Percentiles rank a stretch among this genome's conserved stretches.
Conservation (phyloP, 2,797 vertebrate species). For the Hylomyscus alleni region DNA sequence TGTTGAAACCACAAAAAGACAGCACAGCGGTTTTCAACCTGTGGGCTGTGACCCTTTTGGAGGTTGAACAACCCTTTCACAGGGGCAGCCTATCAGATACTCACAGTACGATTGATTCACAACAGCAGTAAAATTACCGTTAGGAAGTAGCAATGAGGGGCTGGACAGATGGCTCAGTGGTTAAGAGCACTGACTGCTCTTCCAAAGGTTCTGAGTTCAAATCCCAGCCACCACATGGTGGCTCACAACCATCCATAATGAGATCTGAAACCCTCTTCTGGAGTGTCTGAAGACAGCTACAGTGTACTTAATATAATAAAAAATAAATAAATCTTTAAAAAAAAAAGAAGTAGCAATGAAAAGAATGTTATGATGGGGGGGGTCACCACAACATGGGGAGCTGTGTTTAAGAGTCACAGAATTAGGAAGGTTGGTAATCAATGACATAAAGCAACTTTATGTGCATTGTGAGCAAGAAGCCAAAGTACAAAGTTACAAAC, state of each 20-base stretch:
- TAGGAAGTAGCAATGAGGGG: not conserved
- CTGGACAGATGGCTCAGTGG: no score
- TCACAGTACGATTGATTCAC: not conserved
- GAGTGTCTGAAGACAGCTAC: no score
- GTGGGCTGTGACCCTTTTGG: no score
- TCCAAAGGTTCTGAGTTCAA: no score
- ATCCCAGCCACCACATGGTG: no score
- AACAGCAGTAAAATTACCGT: not conserved
- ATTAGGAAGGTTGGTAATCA: no score
- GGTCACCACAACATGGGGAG: not conserved
- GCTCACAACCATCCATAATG: no score
- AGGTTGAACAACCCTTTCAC: not conserved
- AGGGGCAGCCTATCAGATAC: not conserved
- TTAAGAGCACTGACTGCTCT: no score
- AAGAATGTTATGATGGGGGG: not conserved
- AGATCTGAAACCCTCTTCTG: no score
- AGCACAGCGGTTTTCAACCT: not conserved
- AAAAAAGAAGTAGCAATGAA: not conserved
- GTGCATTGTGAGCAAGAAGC: constrained; percentile 29
- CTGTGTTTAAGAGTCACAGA: not conserved
- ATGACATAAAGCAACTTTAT: not conserved
- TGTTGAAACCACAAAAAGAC: constrained; percentile 16
- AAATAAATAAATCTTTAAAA: no score
- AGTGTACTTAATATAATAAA: no score
- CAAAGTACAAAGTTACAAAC: not conserved